A percentile compares a stretch with the other conserved stretches of the same genome.
phyloP scores from a whole-genome alignment of 53 echinoderm and acorn worm species.

The Astropecten irregularis region DNA sequence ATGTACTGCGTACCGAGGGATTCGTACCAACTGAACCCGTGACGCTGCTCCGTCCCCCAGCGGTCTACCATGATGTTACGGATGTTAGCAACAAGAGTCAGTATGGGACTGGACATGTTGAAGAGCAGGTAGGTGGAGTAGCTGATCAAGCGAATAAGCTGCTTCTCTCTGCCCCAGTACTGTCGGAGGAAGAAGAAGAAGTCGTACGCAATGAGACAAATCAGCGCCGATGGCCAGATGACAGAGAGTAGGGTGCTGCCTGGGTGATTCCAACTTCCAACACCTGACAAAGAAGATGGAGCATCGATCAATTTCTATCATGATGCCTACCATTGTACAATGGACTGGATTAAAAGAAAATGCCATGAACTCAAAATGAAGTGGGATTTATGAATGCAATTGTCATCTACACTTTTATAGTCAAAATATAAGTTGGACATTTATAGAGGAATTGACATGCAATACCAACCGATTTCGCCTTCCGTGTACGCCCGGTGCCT shows the following conservation, averaged over 20 bases:
- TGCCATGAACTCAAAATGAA: too few species aligned
- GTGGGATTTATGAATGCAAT: too few species aligned
- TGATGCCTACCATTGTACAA: too few species aligned
- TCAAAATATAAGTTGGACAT: too few species aligned
- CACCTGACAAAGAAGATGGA: conserved; percentile 43
- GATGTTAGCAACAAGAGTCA: conserved; percentile 56
- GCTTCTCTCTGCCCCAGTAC: conserved; percentile 66
- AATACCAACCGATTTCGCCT: conserved; percentile 61
- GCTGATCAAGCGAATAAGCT: conserved; percentile 62
- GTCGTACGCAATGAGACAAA: conserved; percentile 66
- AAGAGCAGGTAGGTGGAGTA: conserved; percentile 71
- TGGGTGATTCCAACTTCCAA: conserved; percentile 65
- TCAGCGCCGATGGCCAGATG: conserved; percentile 46
- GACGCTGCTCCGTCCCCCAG: neutral
- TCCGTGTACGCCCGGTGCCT: conserved; percentile 52
- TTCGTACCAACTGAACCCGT: conserved; percentile 37
- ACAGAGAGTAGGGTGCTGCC: conserved; percentile 70
- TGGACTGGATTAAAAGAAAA: too few species aligned
- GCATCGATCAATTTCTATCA: too few species aligned
- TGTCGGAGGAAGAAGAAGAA: conserved; percentile 20
- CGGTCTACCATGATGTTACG: conserved; percentile 25
- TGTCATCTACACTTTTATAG: too few species aligned
- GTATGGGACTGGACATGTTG: conserved; percentile 33
- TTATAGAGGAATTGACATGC: neutral
- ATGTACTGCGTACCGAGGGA: conserved; percentile 45